Conservation (phyloP, 2,797 vertebrate species). For the Pseudotriccus pelzelni region DNA sequence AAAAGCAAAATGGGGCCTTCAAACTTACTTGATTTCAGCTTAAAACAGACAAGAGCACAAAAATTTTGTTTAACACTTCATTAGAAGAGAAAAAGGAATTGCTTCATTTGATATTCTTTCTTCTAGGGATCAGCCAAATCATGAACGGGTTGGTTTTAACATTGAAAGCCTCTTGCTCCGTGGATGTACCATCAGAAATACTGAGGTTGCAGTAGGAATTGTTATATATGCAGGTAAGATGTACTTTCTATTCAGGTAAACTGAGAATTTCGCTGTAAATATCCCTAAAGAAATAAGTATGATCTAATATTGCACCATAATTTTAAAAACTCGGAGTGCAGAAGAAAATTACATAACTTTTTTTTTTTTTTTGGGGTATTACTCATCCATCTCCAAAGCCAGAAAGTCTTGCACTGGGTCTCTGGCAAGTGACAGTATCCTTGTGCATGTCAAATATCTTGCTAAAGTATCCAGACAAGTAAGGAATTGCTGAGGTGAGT, state of each 20-base stretch:
- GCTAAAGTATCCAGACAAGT: neutral
- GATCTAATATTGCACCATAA: neutral
- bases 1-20: neutral
- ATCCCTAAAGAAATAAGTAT: neutral
- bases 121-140: slow-evolving; percentile 86
- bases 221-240: slow-evolving; percentile 92
- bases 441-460: neutral
- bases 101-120: neutral
- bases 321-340: neutral
- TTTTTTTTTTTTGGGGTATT: neutral
- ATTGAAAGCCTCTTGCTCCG: slow-evolving; percentile 91
- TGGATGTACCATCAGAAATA: slow-evolving; percentile 93
- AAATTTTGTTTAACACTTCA: neutral
- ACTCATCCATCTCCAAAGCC: neutral
- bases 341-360: neutral
- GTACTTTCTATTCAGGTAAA: neutral
- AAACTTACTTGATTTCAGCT: neutral
- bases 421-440: neutral
- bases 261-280: neutral
- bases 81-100: neutral
- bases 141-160: slow-evolving; percentile 83
- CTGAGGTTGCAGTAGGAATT: slow-evolving; percentile 85
- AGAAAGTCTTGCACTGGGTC: neutral
- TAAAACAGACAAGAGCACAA: neutral
- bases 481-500: neutral